Evolutionary conservation across 2,888 invertebrate species (phyloP).

Genomic region (Lathronympha strigana): DNA sequence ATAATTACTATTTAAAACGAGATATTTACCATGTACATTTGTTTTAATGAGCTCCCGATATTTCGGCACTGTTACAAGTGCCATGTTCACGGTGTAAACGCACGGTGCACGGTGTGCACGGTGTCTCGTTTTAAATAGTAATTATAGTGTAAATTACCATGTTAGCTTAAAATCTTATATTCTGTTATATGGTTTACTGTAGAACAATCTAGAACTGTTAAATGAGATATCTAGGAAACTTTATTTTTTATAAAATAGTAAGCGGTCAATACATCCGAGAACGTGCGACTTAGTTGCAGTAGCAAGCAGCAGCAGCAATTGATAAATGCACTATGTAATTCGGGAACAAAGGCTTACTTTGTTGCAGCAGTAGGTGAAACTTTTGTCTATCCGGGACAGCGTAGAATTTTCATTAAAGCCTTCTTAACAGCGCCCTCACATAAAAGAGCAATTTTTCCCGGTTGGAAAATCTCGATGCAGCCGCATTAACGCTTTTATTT

Average conservation of each 20-base stretch:
- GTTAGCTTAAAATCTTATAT: too few relatives aligned
- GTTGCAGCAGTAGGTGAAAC: slow-evolving; percentile 56
- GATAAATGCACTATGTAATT: slow-evolving; percentile 52
- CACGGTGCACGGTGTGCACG: too few relatives aligned
- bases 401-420: slow-evolving; percentile 79
- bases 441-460: slow-evolving; percentile 79
- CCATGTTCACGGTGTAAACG: too few relatives aligned
- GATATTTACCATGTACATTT: too few relatives aligned
- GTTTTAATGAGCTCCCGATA: too few relatives aligned
- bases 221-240: too few relatives aligned
- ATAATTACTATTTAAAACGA: too few relatives aligned
- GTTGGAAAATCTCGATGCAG: slow-evolving; percentile 80
- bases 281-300: slow-evolving; percentile 23
- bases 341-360: slow-evolving; percentile 55
- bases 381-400: slow-evolving; percentile 66
- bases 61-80: too few relatives aligned
- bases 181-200: too few relatives aligned
- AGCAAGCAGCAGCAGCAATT: slow-evolving; percentile 48
- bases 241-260: slow-evolving; percentile 2
- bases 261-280: background rate
- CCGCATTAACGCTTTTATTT: slow-evolving; percentile 80
- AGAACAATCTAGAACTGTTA: too few relatives aligned
- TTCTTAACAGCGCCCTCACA: slow-evolving; percentile 72
- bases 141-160: too few relatives aligned
- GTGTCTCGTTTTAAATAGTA: too few relatives aligned